Evolutionary conservation across 2,797 vertebrate genomes (phyloP), one percentile per base, ranked within the genome.

Genomic region (Paratrypauchen microcephalus): DNA sequence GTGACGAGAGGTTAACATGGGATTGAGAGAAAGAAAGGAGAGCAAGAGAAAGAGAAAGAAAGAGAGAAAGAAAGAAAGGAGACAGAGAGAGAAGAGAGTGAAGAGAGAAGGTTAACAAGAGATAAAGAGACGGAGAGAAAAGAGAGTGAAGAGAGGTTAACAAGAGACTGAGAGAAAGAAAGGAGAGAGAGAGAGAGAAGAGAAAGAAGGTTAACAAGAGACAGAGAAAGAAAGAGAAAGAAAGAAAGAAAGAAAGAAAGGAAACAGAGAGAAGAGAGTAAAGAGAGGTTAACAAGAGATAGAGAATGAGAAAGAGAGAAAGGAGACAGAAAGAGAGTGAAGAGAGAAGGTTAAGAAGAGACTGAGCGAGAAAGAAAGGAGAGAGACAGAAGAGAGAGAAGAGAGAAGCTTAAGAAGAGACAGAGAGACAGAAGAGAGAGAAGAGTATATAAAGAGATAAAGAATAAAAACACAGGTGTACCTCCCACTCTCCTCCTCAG

Each of bases 401-500:
- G 48, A 59, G 56, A 13, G 47, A 41, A 18, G 6, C 3, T 30
- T 30, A 71, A 55, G 41, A 57, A 41, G 16, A 50, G 47, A 19
- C 3, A 5, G 3, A 30, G 30, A 5, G 30, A 19, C 4, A 5
- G 58, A 73, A 16, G 32, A 63, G 63, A 63, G 60, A 47, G 32
- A 64, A 62, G 70, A 41, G 39, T 70, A 58, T 74, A 72, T 63
- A 45, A 64, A 66, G 58, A 68, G 75, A 41, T 61, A 50, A 73
- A 65, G 68, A 72, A 76, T 39, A 32, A 86, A 81, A 87, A 87
- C 66, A 47, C 82, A 83, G 72, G 76, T 67, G 73, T 85, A 86
- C 84, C 84, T 84, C 86, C 83, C 82, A 76, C 77, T 83, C 79
- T 76, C 83, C 83, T 80, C 85, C 83, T 87, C 92, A 89, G 93